These are phyloP conservation scores for Anabas testudineus DNA, from an alignment of 2,797 vertebrate genomes.

Conservation along the genomic window DNA sequence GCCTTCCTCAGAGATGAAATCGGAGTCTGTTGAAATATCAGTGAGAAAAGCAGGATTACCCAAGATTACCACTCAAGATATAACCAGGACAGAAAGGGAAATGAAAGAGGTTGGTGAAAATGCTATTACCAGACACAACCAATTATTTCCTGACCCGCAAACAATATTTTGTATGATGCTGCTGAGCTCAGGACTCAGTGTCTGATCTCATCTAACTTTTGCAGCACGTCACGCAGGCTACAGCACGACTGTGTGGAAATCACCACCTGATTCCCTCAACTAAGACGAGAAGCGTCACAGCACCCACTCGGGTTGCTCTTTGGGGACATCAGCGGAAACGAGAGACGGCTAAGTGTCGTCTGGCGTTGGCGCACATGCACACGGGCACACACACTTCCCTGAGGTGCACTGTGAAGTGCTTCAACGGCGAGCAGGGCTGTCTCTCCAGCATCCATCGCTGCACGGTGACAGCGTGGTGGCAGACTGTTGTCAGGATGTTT, in stretches of 20 bases:
- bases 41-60: background rate
- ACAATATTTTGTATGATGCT: slow-evolving; percentile 18
- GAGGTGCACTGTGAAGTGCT: slow-evolving; percentile 33
- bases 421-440: slow-evolving; percentile 25
- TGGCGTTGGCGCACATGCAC: slow-evolving; percentile 19
- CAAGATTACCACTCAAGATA: slow-evolving; percentile 4
- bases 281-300: slow-evolving; percentile 15
- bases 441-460: slow-evolving; percentile 45
- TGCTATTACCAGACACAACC: slow-evolving; percentile 14
- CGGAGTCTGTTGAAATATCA: slow-evolving; percentile 17
- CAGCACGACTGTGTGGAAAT: slow-evolving; percentile 38
- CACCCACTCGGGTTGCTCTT: slow-evolving; percentile 46
- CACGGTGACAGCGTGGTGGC: slow-evolving; percentile 50
- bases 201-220: slow-evolving; percentile 48
- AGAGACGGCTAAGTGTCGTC: slow-evolving; percentile 35
- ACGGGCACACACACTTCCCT: slow-evolving; percentile 9
- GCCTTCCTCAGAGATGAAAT: slow-evolving; percentile 25
- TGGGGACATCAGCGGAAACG: slow-evolving; percentile 34
- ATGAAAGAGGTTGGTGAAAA: background rate
- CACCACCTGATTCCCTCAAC: slow-evolving; percentile 45
- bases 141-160: slow-evolving; percentile 47
- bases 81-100: background rate
- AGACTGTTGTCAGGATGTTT: slow-evolving; percentile 56
- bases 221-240: slow-evolving; percentile 5
- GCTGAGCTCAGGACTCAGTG: slow-evolving; percentile 39